Conservation (phyloP, 2,888 invertebrate species). For the Capitulum mitella region DNA sequence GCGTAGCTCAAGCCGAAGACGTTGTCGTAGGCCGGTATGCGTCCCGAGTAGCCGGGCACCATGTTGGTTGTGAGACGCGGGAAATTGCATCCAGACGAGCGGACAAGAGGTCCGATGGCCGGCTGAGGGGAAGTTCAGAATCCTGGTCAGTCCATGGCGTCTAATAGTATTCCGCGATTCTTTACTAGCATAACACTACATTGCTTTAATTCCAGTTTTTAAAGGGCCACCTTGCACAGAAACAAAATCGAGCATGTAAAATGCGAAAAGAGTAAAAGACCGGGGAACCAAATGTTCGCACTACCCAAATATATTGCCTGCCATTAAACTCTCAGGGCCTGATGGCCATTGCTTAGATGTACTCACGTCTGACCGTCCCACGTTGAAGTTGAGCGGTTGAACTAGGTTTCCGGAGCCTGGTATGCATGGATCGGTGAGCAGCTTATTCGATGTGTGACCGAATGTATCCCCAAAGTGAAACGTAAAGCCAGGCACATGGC, state of each 20-base stretch:
- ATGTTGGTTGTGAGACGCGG: constrained; percentile 3
- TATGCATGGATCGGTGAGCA: constrained; percentile 63
- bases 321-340: too few relatives aligned
- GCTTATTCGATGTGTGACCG: constrained; percentile 64
- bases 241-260: too few relatives aligned
- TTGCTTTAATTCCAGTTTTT: too few relatives aligned
- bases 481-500: constrained; percentile 66
- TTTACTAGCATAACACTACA: too few relatives aligned
- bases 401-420: constrained; percentile 63
- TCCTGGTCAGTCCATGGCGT: too few relatives aligned
- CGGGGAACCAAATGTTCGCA: too few relatives aligned
- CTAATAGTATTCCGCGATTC: too few relatives aligned
- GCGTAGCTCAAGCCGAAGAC: constrained; percentile 64
- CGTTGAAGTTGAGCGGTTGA: constrained; percentile 45
- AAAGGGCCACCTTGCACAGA: too few relatives aligned
- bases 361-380: neutral
- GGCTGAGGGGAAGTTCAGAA: neutral
- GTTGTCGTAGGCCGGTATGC: constrained; percentile 58
- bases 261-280: too few relatives aligned
- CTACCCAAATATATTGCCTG: too few relatives aligned
- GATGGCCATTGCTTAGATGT: too few relatives aligned
- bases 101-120: neutral
- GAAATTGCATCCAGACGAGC: constrained; percentile 1
- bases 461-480: constrained; percentile 67
- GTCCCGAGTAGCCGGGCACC: constrained; percentile 47